Conservation (phyloP, 1,140 invertebrate species). For the Sweltsa coloradensis region DNA sequence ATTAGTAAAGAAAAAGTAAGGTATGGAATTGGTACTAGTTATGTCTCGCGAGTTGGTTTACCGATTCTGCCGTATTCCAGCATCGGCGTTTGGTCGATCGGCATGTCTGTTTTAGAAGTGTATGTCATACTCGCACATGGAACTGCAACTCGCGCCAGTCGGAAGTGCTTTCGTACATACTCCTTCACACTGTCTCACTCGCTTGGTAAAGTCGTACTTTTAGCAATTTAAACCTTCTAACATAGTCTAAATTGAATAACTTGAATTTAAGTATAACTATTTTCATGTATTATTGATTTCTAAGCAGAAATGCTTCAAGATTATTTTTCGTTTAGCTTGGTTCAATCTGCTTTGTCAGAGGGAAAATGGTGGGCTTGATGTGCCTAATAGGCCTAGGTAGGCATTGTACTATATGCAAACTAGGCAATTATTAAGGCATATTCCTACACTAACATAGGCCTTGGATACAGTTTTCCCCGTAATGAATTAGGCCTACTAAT, state of each 20-base stretch:
- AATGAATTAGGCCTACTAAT: no score
- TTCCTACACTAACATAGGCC: no score
- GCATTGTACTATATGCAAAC: no score
- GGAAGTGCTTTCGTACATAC: neutral
- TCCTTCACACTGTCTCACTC: neutral
- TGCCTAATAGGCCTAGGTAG: no score
- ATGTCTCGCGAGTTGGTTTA: conserved; percentile 9
- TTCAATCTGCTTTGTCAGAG: no score
- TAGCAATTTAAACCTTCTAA: neutral
- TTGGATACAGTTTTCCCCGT: no score
- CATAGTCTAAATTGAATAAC: neutral
- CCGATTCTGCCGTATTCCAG: conserved; percentile 14
- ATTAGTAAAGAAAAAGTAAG: conserved; percentile 9
- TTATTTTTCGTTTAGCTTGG: no score
- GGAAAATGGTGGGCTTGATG: no score
- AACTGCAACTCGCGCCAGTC: conserved; percentile 6
- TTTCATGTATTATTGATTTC: neutral
- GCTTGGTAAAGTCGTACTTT: conserved; percentile 1
- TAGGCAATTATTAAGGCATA: no score
- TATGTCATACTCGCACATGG: conserved; percentile 18
- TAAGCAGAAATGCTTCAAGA: neutral
- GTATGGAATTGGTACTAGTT: conserved; percentile 12
- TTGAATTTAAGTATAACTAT: neutral
- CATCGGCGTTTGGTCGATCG: conserved; percentile 14
- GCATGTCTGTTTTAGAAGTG: conserved; percentile 14